phyloP scores from a whole-genome alignment of 2,113 vertebrate species.

The Myiopsitta monachus region DNA sequence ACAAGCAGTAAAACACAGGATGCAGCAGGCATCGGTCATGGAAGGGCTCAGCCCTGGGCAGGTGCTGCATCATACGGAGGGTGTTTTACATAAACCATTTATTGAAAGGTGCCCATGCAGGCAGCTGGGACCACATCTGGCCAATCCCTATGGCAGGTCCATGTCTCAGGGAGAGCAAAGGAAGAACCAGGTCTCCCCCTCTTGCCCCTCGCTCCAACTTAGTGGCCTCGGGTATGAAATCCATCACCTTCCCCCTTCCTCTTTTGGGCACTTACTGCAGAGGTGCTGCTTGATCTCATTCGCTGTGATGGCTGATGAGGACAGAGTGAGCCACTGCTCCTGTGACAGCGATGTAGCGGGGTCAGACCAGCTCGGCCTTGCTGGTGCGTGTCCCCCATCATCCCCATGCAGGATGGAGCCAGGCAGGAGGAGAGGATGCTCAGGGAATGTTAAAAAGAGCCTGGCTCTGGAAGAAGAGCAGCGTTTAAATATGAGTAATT shows the following conservation, averaged over 20 bases:
- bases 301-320: neutral
- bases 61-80: neutral
- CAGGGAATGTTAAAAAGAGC: neutral
- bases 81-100: neutral
- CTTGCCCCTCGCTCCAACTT: neutral
- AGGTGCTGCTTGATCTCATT: fast-evolving
- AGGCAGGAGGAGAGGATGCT: neutral
- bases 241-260: neutral
- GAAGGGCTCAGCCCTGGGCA: neutral
- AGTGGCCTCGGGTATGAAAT: neutral
- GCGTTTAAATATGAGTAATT: neutral
- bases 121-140: neutral
- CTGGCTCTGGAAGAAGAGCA: neutral
- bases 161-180: neutral
- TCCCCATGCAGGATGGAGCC: fast-evolving
- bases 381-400: fast-evolving
- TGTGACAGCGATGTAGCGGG: fast-evolving
- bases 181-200: neutral
- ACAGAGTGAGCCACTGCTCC: fast-evolving
- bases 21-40: neutral
- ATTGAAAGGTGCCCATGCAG: neutral
- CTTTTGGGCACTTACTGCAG: neutral
- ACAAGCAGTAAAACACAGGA: neutral
- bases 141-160: fast-evolving
- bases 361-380: fast-evolving